Evolutionary conservation across 2,888 invertebrate species (phyloP), one percentile per base, ranked within the genome.

Genomic region (Lucinisca nassula): DNA sequence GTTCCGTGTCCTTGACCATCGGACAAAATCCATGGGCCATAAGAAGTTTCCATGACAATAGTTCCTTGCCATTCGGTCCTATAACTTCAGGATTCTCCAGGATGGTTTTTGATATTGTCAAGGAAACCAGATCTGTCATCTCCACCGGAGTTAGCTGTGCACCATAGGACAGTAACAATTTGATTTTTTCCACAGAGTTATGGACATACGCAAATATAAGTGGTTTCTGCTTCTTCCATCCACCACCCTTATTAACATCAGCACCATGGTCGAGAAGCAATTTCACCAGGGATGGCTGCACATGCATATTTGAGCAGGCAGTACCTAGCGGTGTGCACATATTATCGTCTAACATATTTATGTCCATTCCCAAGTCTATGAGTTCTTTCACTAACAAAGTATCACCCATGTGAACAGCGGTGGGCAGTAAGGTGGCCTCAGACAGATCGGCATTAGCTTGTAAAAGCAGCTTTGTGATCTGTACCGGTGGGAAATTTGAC

Each of bases 11-110:
- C 61, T 90, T 87, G 32, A 93, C 90, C 6, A 90, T 79, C 1
- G 94, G 95, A 24, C 85, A 87, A 77, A 94, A 94, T 6, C 95
- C 95, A 55, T 94, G 94, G 12, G 93, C 93, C 79, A 94, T 87
- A 35, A 95, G 81, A 21, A 95, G 86, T 79, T 93, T 90, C 94
- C 94, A 95, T 21, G 94, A 92, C 70, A 92, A 75, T 45, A 95
- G 85, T 73, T 95, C 95, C 79, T 92, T 91, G 78, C 94, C 94
- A 49, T 88, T 88, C 58, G 93, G 93, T 38, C 91, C 92, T 58
- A 95, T 90, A 21, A 95, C 92, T 88, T 95, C 95, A 8, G 95
- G 95, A 82, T 95, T 95, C 84, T 94, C 95, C 40, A 95, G 86
- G 74, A 95, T 93, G 30, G 94, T 93, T 77, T 95, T 95, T 37